phyloP scores from a whole-genome alignment of 2,888 invertebrate genomes.

The Ophion obscuratus region DNA sequence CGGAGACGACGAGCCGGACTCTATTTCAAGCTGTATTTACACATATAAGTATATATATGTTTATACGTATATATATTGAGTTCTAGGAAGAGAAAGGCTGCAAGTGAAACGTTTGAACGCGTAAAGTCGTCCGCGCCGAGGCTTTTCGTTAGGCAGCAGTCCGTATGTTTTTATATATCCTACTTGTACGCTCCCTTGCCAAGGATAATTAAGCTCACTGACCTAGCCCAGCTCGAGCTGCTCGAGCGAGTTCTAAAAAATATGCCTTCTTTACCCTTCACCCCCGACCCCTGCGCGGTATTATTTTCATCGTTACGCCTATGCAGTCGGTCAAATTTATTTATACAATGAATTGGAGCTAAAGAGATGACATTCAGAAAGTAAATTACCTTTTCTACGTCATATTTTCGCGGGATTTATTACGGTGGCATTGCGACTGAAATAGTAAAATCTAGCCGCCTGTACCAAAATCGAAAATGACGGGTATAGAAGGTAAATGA shows the following conservation, averaged over 20 bases:
- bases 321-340: background rate
- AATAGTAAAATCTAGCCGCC: too few species aligned
- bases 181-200: conserved; percentile 44
- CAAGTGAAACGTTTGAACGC: background rate
- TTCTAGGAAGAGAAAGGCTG: conserved; percentile 3
- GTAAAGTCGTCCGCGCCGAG: conserved; percentile 11
- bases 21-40: conserved; percentile 30
- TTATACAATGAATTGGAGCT: background rate
- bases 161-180: conserved; percentile 10
- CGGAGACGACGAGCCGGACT: conserved; percentile 40
- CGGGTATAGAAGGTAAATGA: background rate
- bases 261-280: background rate
- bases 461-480: too few species aligned
- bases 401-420: too few species aligned
- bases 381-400: too few species aligned
- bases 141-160: background rate
- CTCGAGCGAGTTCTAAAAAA: background rate
- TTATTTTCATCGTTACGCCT: background rate
- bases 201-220: conserved; percentile 55
- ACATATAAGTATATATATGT: background rate
- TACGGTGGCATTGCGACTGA: too few species aligned
- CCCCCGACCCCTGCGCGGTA: background rate
- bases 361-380: too few species aligned
- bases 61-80: background rate
- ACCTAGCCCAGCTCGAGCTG: conserved; percentile 35